phyloP scores from a whole-genome alignment of 2,113 vertebrate species.

The Plecturocebus donacophilus region DNA sequence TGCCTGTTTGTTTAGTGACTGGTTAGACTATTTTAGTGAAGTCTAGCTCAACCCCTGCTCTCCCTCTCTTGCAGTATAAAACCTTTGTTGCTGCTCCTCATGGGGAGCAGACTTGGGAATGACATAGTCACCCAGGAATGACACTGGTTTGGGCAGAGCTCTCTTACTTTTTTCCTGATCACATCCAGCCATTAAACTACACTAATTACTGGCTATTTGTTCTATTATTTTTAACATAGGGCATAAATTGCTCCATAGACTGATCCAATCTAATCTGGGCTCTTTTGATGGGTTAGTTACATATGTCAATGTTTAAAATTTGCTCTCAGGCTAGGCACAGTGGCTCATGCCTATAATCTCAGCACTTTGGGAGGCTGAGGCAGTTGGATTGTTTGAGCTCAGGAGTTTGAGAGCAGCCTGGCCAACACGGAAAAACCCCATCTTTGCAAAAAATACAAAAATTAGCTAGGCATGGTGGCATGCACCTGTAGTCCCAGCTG shows the following conservation, averaged over 20 bases:
- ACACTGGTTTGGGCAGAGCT: background rate
- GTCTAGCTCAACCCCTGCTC: background rate
- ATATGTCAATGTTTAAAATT: background rate
- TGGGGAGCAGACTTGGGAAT: background rate
- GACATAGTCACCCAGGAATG: background rate
- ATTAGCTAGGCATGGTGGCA: too few relatives aligned
- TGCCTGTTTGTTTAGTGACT: background rate
- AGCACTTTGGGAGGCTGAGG: too few relatives aligned
- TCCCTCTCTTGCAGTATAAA: background rate
- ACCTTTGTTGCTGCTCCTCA: background rate
- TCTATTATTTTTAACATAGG: background rate
- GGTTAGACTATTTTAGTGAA: background rate
- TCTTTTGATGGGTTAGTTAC: background rate
- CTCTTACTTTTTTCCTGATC: background rate
- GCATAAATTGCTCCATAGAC: background rate
- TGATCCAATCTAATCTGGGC: background rate
- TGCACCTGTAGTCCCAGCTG: too few relatives aligned
- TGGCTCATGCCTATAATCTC: too few relatives aligned
- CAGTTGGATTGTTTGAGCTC: too few relatives aligned
- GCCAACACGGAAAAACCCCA: too few relatives aligned
- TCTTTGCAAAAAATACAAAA: too few relatives aligned
- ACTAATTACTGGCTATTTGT: background rate
- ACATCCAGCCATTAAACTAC: background rate
- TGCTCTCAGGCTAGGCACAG: background rate
- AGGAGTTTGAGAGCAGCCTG: too few relatives aligned